Evolutionary conservation across 2,888 invertebrate genomes (phyloP).

Genomic region (Agrotis segetum): DNA sequence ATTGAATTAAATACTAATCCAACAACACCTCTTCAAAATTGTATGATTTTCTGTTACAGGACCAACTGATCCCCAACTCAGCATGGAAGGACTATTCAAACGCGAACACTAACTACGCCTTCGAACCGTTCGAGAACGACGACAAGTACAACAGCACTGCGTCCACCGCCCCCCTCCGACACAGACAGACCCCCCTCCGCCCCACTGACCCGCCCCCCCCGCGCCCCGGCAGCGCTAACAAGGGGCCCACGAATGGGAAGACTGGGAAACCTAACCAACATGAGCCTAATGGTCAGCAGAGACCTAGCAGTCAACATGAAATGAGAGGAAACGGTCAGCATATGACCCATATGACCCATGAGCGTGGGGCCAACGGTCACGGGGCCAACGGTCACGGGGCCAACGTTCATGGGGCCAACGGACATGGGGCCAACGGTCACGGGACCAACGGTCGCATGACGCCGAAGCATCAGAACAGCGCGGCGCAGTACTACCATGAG

Average conservation of each 20-base stretch:
- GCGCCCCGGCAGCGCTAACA: constrained; percentile 58
- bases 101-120: constrained; percentile 96
- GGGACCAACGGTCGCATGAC: constrained; percentile 72
- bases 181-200: constrained; percentile 56
- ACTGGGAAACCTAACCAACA: constrained; percentile 16
- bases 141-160: constrained; percentile 91
- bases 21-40: too few species aligned
- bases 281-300: constrained; percentile 32
- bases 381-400: constrained; percentile 48
- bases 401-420: constrained; percentile 22
- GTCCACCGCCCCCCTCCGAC: constrained; percentile 72
- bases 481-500: constrained; percentile 89
- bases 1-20: too few species aligned
- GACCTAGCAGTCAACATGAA: constrained; percentile 30
- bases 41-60: constrained; percentile 86
- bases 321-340: constrained; percentile 43
- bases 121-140: constrained; percentile 96
- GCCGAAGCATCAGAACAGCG: constrained; percentile 76
- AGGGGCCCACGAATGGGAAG: constrained; percentile 45
- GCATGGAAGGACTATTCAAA: constrained; percentile 97
- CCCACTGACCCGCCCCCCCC: constrained; percentile 77
- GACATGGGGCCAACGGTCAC: constrained; percentile 40
- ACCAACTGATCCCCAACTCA: constrained; percentile 95
- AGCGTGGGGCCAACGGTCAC: constrained; percentile 34
- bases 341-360: constrained; percentile 12